A percentile compares a stretch with the other conserved stretches of the same genome.
These are phyloP conservation scores for Plagodis dolabraria DNA, from an alignment of 2,888 invertebrate genomes.

Conservation along the genomic window DNA sequence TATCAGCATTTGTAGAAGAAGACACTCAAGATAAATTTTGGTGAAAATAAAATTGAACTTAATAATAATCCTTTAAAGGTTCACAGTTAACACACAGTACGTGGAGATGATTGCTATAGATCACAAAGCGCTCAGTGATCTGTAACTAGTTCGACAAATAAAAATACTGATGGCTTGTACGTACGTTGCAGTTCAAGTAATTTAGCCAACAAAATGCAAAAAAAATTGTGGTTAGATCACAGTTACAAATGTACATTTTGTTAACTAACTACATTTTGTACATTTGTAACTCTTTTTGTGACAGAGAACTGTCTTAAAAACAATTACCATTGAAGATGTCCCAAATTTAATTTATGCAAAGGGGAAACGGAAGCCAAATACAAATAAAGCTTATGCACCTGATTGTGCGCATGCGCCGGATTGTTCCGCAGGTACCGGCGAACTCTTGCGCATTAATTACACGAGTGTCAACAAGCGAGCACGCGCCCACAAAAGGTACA, in stretches of 20 bases:
- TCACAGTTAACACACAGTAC: conserved; percentile 44
- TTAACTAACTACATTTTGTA: too few species aligned
- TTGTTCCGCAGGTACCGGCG: conserved; percentile 45
- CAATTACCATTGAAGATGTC: conserved; percentile 42
- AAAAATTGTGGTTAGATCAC: too few species aligned
- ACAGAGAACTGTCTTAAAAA: conserved; percentile 12
- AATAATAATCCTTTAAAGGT: conserved; percentile 48
- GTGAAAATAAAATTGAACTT: conserved; percentile 56
- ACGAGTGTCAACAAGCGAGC: conserved; percentile 56
- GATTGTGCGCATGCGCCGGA: conserved; percentile 67
- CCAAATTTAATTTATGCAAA: conserved; percentile 82
- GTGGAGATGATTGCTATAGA: conserved; percentile 66
- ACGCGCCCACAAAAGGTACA: conserved; percentile 57
- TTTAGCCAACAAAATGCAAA: not conserved
- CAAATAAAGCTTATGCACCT: conserved; percentile 83
- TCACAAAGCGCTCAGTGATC: conserved; percentile 76
- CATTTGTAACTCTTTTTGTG: too few species aligned
- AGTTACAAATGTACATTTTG: not conserved
- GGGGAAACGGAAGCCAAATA: conserved; percentile 71
- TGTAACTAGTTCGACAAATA: conserved; percentile 76
- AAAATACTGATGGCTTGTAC: conserved; percentile 54
- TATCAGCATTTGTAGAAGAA: conserved; percentile 31
- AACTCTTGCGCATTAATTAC: conserved; percentile 73
- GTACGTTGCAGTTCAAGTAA: conserved; percentile 37
- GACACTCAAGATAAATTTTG: conserved; percentile 47